A percentile compares a stretch with the other conserved stretches of the same genome.
Evolutionary conservation across 35 echinoderm and acorn worm species (phyloP).

Genomic region (Patiria miniata): DNA sequence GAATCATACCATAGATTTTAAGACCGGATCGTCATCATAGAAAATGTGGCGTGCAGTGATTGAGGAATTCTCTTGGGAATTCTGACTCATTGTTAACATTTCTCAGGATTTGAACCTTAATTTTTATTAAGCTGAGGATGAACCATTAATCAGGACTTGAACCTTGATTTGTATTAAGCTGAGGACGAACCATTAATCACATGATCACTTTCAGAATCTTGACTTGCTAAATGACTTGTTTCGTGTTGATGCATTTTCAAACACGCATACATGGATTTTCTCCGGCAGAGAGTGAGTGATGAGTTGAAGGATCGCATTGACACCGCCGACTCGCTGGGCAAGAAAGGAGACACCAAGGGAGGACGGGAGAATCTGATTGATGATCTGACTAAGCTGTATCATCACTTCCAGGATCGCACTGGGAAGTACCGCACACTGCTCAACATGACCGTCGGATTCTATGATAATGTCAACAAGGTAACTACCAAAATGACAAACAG

Average conservation of each 20-base stretch:
- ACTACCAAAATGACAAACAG: not conserved
- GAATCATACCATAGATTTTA: too few species aligned
- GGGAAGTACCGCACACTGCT: slow-evolving; percentile 67
- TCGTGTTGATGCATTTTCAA: too few species aligned
- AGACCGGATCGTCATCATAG: too few species aligned
- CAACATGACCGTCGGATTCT: slow-evolving; percentile 82
- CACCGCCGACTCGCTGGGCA: slow-evolving; percentile 82
- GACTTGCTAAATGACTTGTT: too few species aligned
- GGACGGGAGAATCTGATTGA: slow-evolving; percentile 79
- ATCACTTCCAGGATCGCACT: slow-evolving; percentile 65
- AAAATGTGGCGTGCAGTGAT: too few species aligned
- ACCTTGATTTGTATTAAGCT: too few species aligned
- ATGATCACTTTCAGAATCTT: too few species aligned
- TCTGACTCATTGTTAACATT: too few species aligned
- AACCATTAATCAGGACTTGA: too few species aligned
- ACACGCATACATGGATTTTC: not conserved
- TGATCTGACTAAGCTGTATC: slow-evolving; percentile 65
- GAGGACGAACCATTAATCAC: not conserved
- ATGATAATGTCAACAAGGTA: slow-evolving; percentile 90
- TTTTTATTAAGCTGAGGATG: too few species aligned
- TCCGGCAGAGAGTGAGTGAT: slow-evolving; percentile 73
- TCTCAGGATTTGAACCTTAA: too few species aligned
- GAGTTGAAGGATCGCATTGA: slow-evolving; percentile 81
- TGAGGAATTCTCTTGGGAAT: too few species aligned
- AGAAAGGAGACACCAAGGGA: slow-evolving; percentile 73